A percentile compares a stretch with the other conserved stretches of the same genome.
phyloP scores from a whole-genome alignment of 2,888 invertebrate genomes.

The Andrena dorsata region DNA sequence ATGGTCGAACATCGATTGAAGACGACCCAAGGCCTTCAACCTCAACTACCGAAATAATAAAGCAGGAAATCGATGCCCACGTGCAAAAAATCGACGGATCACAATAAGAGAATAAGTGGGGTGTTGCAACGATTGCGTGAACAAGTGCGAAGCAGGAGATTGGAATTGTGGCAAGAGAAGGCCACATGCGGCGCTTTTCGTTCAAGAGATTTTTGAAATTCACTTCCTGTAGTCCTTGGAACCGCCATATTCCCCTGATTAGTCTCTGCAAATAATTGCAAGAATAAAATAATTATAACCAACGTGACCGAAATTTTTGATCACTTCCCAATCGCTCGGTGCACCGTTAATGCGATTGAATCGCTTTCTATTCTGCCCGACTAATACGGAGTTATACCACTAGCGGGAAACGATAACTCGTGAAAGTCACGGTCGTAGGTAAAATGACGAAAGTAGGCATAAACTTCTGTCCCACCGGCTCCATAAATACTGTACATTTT shows the following conservation, averaged over 20 bases:
- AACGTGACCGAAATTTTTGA: neutral
- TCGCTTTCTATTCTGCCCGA: slow-evolving; percentile 44
- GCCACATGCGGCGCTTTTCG: neutral
- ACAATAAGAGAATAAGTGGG: neutral
- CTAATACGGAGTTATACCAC: slow-evolving; percentile 48
- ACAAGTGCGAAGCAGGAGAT: too few relatives aligned
- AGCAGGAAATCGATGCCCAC: too few relatives aligned
- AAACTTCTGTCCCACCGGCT: slow-evolving; percentile 14
- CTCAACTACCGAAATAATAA: too few relatives aligned
- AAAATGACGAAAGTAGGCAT: slow-evolving; percentile 61
- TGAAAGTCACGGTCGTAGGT: slow-evolving; percentile 59
- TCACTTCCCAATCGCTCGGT: neutral
- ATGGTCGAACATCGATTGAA: too few relatives aligned
- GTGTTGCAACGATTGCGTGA: neutral
- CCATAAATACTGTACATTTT: slow-evolving; percentile 34
- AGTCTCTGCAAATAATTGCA: neutral
- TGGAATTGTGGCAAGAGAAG: too few relatives aligned
- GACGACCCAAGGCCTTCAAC: too few relatives aligned
- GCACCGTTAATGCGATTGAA: neutral
- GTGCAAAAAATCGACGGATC: too few relatives aligned
- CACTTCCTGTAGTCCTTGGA: neutral
- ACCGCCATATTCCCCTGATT: neutral
- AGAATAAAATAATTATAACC: neutral
- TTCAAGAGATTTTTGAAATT: neutral
- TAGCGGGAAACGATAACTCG: slow-evolving; percentile 59